Evolutionary conservation across 2,113 vertebrate genomes (phyloP).

Genomic region (Lamprotornis superbus): DNA sequence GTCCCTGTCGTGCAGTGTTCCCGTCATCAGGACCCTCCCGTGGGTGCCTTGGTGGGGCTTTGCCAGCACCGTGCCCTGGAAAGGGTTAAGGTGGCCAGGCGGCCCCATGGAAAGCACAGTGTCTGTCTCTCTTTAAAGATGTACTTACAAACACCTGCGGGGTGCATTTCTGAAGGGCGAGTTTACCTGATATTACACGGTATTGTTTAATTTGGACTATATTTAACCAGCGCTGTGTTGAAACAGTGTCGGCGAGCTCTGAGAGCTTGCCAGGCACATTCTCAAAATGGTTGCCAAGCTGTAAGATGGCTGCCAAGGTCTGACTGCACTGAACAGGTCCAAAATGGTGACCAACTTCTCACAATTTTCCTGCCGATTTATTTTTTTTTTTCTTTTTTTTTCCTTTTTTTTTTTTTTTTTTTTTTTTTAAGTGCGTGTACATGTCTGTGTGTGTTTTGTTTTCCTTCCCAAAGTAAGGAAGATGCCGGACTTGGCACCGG

Average conservation of each 20-base stretch:
- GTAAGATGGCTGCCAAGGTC: constrained; percentile 97
- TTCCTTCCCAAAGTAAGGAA: constrained; percentile 70
- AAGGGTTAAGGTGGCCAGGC: constrained; percentile 50
- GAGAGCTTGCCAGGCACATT: constrained; percentile 84
- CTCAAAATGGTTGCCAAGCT: constrained; percentile 99
- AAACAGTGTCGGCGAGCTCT: constrained; percentile 79
- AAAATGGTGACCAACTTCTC: constrained; percentile 76
- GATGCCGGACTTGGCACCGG: constrained; percentile 85
- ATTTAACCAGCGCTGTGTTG: constrained; percentile 79
- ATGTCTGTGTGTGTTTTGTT: background rate
- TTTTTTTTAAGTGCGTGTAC: background rate
- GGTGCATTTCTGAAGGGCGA: constrained; percentile 44
- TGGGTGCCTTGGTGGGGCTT: background rate
- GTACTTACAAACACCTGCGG: background rate
- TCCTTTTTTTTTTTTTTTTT: background rate
- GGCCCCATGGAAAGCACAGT: background rate
- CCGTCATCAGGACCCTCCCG: background rate
- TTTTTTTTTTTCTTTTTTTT: background rate
- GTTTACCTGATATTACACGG: constrained; percentile 69
- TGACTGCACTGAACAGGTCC: constrained; percentile 71
- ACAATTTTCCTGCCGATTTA: constrained; percentile 36
- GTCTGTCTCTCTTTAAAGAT: constrained; percentile 21
- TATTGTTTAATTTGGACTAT: constrained; percentile 74
- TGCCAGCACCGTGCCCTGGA: background rate
- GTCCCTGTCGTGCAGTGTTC: background rate